phyloP scores from a whole-genome alignment of 2,888 invertebrate species.

The Nymphalis polychloros region DNA sequence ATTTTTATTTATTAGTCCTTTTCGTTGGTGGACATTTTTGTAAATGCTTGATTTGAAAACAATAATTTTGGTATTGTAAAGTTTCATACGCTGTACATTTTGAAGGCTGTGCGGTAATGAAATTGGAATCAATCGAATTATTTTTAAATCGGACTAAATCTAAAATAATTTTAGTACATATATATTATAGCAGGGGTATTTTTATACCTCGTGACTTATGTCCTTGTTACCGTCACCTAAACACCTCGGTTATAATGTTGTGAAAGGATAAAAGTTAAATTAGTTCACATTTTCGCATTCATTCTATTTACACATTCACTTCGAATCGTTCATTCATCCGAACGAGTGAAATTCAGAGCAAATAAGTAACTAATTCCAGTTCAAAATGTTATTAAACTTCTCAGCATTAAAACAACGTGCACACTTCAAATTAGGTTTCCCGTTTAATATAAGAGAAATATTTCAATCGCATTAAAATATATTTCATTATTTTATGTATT shows the following conservation, averaged over 20 bases:
- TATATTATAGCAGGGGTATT: too few relatives aligned
- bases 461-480: background rate
- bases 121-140: too few relatives aligned
- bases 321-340: conserved; percentile 2
- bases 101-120: too few relatives aligned
- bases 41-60: too few relatives aligned
- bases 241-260: background rate
- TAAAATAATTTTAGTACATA: too few relatives aligned
- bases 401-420: conserved; percentile 2
- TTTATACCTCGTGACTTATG: too few relatives aligned
- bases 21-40: too few relatives aligned
- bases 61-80: too few relatives aligned
- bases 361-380: conserved; percentile 29
- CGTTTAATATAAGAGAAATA: background rate
- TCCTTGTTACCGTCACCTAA: too few relatives aligned
- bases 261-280: background rate
- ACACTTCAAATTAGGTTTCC: background rate
- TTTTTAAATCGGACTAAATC: too few relatives aligned
- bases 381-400: conserved; percentile 21
- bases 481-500: background rate
- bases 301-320: background rate
- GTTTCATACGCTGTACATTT: too few relatives aligned
- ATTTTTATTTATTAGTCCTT: too few relatives aligned
- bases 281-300: background rate
- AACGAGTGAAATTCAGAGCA: background rate